phyloP scores from a whole-genome alignment of 2,113 vertebrate species.

The Grantiella picta region DNA sequence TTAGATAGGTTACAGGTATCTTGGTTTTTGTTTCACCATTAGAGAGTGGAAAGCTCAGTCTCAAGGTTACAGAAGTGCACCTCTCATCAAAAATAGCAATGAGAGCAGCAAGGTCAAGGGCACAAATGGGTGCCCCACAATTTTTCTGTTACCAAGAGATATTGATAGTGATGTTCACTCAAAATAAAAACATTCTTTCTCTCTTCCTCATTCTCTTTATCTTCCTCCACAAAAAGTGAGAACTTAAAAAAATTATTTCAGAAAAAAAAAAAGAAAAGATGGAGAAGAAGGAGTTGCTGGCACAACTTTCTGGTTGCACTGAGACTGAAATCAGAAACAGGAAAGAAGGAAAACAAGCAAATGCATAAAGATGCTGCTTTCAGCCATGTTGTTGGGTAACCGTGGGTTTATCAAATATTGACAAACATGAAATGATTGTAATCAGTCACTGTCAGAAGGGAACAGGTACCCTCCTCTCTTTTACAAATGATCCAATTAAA shows the following conservation, averaged over 20 bases:
- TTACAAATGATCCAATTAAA: slow-evolving; percentile 89
- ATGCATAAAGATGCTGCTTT: slow-evolving; percentile 69
- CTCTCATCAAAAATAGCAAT: background rate
- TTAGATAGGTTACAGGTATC: background rate
- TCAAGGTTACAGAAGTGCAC: background rate
- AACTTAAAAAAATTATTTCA: background rate
- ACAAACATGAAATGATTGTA: slow-evolving; percentile 84
- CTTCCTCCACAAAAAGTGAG: background rate
- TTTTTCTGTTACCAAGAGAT: background rate
- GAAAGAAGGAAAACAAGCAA: slow-evolving; percentile 49
- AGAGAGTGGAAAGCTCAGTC: background rate
- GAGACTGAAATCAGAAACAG: slow-evolving; percentile 32
- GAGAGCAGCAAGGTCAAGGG: background rate
- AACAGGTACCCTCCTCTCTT: slow-evolving; percentile 81
- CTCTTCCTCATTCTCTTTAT: background rate
- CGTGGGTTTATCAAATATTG: slow-evolving; percentile 85
- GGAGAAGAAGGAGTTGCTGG: background rate
- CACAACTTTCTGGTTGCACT: background rate
- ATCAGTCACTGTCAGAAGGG: slow-evolving; percentile 83
- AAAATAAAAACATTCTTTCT: background rate
- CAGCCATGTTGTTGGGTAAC: slow-evolving; percentile 79
- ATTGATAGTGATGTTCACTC: background rate
- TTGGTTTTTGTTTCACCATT: background rate
- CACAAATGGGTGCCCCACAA: background rate
- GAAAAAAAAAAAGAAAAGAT: background rate